A percentile compares a stretch with the other conserved stretches of the same genome.
Evolutionary conservation across 2,797 vertebrate species (phyloP).

Genomic region (Halcyon badia): DNA sequence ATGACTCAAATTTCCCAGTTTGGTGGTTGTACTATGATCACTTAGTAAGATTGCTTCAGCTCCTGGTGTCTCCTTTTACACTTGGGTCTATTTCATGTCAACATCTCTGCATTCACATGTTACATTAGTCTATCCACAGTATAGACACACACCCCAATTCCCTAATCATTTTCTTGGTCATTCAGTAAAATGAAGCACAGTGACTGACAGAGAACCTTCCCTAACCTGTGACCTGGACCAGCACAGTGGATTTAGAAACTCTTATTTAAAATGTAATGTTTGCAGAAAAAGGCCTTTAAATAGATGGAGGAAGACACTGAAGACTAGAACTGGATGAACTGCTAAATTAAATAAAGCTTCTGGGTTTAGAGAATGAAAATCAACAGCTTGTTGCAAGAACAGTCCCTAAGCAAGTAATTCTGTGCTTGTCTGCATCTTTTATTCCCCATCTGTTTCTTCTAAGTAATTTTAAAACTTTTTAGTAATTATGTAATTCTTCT

Average conservation of each 20-base stretch:
- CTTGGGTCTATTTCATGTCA: not conserved
- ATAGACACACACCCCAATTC: rapidly evolving
- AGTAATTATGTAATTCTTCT: not conserved
- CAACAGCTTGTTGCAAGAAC: not conserved
- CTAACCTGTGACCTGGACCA: not conserved
- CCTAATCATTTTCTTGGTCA: not conserved
- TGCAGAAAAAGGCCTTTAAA: slow-evolving; percentile 5
- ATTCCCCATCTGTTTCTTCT: not conserved
- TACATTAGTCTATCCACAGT: not conserved
- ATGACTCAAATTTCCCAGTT: slow-evolving; percentile 17
- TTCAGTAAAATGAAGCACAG: not conserved
- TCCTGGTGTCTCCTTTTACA: not conserved
- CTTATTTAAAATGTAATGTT: slow-evolving; percentile 26
- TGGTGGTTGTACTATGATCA: not conserved
- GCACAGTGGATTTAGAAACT: not conserved
- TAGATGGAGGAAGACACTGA: not conserved
- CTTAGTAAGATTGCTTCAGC: not conserved
- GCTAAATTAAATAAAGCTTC: slow-evolving; percentile 37
- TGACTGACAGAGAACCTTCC: not conserved
- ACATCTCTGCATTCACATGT: not conserved
- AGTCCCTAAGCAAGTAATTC: not conserved
- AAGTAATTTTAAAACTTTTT: not conserved
- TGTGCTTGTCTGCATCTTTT: not conserved
- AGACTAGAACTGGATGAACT: not conserved
- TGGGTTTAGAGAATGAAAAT: slow-evolving; percentile 26